Evolutionary conservation across 2,888 invertebrate genomes (phyloP).

Genomic region (Silvanus unidentatus): DNA sequence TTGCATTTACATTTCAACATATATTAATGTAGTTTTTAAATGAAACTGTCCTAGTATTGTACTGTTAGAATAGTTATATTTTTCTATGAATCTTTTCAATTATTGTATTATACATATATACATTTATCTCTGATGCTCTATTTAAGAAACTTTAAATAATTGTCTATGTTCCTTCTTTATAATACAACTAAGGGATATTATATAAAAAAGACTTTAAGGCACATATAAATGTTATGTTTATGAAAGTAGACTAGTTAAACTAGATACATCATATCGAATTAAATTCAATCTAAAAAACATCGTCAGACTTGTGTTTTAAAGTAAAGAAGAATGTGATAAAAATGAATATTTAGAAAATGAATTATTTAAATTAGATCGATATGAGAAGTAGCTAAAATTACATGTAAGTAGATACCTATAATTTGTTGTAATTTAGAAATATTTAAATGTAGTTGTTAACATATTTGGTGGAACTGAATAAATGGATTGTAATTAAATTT

Average conservation of each 20-base stretch:
- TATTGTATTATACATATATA: not conserved
- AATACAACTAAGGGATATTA: constrained; percentile 2
- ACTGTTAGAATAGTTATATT: constrained; percentile 15
- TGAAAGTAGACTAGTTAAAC: constrained; percentile 1
- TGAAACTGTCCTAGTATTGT: too few species aligned
- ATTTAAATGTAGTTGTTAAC: constrained; percentile 22
- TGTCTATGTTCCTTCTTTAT: constrained; percentile 9
- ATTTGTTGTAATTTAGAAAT: constrained; percentile 20
- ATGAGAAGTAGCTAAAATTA: constrained; percentile 10
- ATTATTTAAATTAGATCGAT: constrained; percentile 1
- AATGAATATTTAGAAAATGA: not conserved
- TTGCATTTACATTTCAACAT: not conserved
- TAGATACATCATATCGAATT: constrained; percentile 19
- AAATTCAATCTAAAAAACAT: constrained; percentile 1
- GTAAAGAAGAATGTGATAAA: constrained; percentile 20
- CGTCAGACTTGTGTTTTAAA: constrained; percentile 13
- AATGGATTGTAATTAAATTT: constrained; percentile 10
- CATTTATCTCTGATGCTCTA: constrained; percentile 9
- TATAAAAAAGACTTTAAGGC: not conserved
- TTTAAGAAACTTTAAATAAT: not conserved
- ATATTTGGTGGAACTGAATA: constrained; percentile 23
- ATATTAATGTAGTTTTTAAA: too few species aligned
- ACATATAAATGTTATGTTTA: constrained; percentile 1
- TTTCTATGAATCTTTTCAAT: constrained; percentile 9
- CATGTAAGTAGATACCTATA: constrained; percentile 14